Evolutionary conservation across 2,113 vertebrate genomes (phyloP).

Genomic region (Glaucomys volans): DNA sequence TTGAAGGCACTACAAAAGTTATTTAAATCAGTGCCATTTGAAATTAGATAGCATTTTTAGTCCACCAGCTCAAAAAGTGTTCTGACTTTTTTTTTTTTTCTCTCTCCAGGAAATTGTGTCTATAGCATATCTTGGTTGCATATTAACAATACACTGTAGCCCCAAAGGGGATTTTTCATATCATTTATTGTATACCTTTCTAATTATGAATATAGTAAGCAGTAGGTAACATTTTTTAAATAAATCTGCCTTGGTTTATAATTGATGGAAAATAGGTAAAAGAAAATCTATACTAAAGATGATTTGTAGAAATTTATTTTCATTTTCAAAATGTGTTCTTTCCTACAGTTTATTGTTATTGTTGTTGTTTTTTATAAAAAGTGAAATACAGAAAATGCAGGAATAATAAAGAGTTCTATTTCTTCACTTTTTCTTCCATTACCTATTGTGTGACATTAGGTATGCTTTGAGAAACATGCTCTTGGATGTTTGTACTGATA

Average conservation of each 20-base stretch:
- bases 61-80: not conserved
- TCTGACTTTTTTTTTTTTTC: not conserved
- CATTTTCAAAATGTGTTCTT: conserved; percentile 10
- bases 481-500: not conserved
- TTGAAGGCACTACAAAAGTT: not conserved
- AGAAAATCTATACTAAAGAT: not conserved
- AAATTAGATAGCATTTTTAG: not conserved
- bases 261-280: not conserved
- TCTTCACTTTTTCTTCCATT: not conserved
- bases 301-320: not conserved
- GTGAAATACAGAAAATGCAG: not conserved
- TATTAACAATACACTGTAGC: not conserved
- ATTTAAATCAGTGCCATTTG: not conserved
- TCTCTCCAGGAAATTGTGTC: not conserved
- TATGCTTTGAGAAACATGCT: not conserved
- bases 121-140: not conserved
- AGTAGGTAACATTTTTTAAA: not conserved
- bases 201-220: not conserved
- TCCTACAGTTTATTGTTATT: not conserved
- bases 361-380: not conserved
- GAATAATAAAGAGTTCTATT: not conserved
- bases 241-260: not conserved
- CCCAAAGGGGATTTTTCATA: not conserved
- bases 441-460: not conserved
- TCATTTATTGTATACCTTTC: not conserved